Evolutionary conservation across 2,113 vertebrate genomes (phyloP), one percentile per base, ranked within the genome.

Genomic region (Excalfactoria chinensis): DNA sequence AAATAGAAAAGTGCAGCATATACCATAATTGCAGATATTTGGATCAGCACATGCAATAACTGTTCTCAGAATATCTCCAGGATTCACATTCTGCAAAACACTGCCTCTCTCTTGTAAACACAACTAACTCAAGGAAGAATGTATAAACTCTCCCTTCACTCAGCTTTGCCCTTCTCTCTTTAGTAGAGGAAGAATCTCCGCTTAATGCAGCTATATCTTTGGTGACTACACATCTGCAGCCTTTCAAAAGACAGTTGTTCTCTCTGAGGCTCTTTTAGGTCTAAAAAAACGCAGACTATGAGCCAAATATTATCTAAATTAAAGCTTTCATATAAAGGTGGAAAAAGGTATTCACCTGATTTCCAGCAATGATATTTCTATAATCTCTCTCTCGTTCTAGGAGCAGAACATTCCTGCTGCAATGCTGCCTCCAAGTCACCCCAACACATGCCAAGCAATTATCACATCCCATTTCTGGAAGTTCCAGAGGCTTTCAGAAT

Each of bases 91-190:
- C 51, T 44, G 48, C 40, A 86, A 86, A 93, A 66, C 40, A 64
- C 72, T 93, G 66, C 34, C n/a, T 88, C 66, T 88, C 72, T 90
- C 79, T 84, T 93, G 74, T 93, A 93, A 95, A 96, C 92, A 91
- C 26, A 78, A 10, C 44, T 71, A 88, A 62, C 48, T 88, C 70
- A 72, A 84, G 46, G 51, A 92, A 84, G 90, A 94, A 90, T 96
- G 80, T 94, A 59, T 93, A 94, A 93, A 96, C 90, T 90, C 69
- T 92, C 51, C 53, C 40, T 81, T 93, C 72, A 49, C 44, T 78
- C 76, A 92, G 83, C 80, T 96, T 95, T 86, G 28, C 69, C 80
- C 73, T 93, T 86, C 81, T 72, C 17, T 84, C n/a, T 71, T 81
- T 40, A 83, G 25, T 46, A 70, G 80, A 88, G 51, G 28, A 88